Conservation (phyloP, 2,113 vertebrate species). For the Gnathonemus echidnorhynchus region DNA sequence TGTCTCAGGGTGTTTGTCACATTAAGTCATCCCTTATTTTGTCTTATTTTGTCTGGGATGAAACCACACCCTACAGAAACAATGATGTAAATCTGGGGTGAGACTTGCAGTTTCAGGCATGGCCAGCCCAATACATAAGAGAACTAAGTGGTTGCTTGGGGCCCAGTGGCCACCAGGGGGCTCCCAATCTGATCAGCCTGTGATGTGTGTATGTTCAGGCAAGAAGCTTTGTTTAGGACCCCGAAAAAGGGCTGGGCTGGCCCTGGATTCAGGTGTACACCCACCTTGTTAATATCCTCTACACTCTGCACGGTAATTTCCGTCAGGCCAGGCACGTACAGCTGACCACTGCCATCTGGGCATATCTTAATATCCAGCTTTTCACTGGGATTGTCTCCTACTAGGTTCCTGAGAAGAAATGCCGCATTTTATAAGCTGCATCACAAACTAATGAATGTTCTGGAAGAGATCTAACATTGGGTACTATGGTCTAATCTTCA, state of each 20-base stretch:
- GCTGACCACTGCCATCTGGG: constrained; percentile 83
- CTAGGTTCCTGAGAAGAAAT: constrained; percentile 67
- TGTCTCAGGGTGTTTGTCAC: background rate
- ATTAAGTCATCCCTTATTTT: background rate
- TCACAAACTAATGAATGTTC: background rate
- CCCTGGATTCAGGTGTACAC: background rate
- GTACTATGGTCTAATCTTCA: background rate
- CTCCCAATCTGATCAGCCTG: background rate
- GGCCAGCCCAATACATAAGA: background rate
- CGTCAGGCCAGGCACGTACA: constrained; percentile 84
- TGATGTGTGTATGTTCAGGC: background rate
- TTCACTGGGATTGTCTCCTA: constrained; percentile 76
- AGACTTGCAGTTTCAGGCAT: background rate
- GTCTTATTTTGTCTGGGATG: background rate
- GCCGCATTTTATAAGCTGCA: background rate
- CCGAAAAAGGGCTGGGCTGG: background rate
- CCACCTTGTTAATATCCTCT: constrained; percentile 88
- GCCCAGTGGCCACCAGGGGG: background rate
- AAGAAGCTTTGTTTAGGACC: background rate
- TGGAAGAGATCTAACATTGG: background rate
- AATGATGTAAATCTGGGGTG: background rate
- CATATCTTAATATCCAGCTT: constrained; percentile 93
- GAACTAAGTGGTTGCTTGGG: background rate
- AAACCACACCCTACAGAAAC: background rate
- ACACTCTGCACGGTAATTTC: constrained; percentile 77